Percentiles rank a stretch among this genome's conserved stretches.
phyloP scores from a whole-genome alignment of 1,140 invertebrate genomes.

The Ceratina australensis region DNA sequence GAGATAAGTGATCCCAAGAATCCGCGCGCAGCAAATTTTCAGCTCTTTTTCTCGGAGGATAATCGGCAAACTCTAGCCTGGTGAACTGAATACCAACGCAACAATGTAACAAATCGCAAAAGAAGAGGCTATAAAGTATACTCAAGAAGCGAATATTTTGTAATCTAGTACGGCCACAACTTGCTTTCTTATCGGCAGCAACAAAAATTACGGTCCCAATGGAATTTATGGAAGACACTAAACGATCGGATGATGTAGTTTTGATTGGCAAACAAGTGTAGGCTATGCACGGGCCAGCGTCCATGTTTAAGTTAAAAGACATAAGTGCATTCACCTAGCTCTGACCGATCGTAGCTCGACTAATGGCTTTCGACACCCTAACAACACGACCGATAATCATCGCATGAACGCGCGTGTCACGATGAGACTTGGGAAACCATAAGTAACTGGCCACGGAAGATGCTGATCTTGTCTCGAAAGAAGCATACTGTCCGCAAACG shows the following conservation, averaged over 20 bases:
- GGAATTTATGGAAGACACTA: not conserved
- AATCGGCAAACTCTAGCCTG: not conserved
- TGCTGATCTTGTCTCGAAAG: conserved; percentile 18
- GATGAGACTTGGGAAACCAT: conserved; percentile 31
- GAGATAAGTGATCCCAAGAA: conserved; percentile 2
- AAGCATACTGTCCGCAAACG: conserved; percentile 10
- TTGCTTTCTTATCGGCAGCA: not conserved
- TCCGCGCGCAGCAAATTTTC: not conserved
- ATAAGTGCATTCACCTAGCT: conserved; percentile 52
- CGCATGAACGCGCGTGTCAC: conserved; percentile 50
- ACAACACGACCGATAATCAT: conserved; percentile 71
- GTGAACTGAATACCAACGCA: not conserved
- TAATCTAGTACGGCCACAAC: not conserved
- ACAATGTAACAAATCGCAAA: conserved; percentile 15
- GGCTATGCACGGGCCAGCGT: not conserved
- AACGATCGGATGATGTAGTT: not conserved
- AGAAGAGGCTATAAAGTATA: not conserved
- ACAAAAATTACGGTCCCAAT: not conserved
- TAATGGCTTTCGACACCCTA: conserved; percentile 71
- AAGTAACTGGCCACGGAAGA: conserved; percentile 21
- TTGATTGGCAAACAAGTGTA: conserved; percentile 29
- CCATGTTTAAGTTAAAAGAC: not conserved
- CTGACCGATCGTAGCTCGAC: conserved; percentile 54
- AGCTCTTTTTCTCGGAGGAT: not conserved
- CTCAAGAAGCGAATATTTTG: not conserved